Evolutionary conservation across 92 coral and sea anemone species (phyloP), one percentile per base, ranked within the genome.

Genomic region (Virgularia gustaviana): DNA sequence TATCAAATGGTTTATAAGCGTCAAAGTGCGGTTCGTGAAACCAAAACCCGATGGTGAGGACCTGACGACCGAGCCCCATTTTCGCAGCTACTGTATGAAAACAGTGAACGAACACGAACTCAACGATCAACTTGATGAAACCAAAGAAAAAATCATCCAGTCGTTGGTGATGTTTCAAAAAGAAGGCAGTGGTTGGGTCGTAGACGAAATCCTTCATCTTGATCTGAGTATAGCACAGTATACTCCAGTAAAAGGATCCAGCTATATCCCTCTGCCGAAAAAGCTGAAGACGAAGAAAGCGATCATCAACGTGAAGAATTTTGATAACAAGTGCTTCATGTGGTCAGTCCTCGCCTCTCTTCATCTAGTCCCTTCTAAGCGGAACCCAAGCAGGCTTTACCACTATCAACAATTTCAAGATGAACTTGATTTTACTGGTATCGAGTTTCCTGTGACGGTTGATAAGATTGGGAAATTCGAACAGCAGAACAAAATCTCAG

Each of bases 101-200:
- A 25, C 66, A 3, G 27, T 57, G 0, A 68, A 75, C 57, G 1
- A 33, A 6, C 57, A 73, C 52, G 73, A 65, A 33, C 18, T 84
- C 0, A 33, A 55, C 0, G 43, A 49, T 10, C 78, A 84, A 51
- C 49, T 55, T 0, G 15, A 37, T 0, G 79, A 56, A 71, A 65
- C 65, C 1, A 60, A 63, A 20, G 73, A 71, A 72, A 81, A 75
- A 45, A 36, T 76, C 0, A 38, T 27, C 6, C 22, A 19, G 0
- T 65, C 86, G 2, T 66, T 81, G 6, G 56, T 54, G 1, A 41
- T 58, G 9, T 85, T 61, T 37, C 84, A 83, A 55, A 78, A 59
- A 55, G 87, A 78, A 57, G 87, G 87, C 6, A 78, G 79, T 38
- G 87, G 83, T 70, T 83, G 83, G 87, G 27, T 36, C 11, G 49